Base-by-base conservation (phyloP, 2,797 vertebrate species). In the Bovichtus variegatus region DNA sequence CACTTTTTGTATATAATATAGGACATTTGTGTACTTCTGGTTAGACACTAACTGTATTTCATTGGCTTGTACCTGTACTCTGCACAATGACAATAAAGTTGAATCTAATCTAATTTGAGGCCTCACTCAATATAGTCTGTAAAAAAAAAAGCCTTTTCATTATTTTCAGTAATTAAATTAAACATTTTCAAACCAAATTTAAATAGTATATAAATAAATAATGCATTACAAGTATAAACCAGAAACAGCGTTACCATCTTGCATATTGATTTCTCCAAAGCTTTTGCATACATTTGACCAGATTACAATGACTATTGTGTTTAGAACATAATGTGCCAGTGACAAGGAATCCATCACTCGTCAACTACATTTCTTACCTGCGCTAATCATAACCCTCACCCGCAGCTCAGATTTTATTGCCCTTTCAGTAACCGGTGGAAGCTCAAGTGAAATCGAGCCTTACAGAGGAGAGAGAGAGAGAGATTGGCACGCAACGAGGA, bases 371-470 rank as follows among this genome's bases (percentile, higher is more conserved):
- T 72, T 70, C 64, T 43, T 64, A 51, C 27, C 15, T 13, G 6
- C 15, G 2, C 36, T 78, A 74, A 78, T 80, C 44, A 81, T 71
- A 81, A 60, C 71, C 60, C 15, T 43, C 5, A 13, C 76, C 40
- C 64, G 58, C 43, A 75, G 12, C 59, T 74, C 71, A 60, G 31
- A 74, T 81, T 73, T 66, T 70, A 74, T 49, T 68, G 31, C 31
- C 25, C 61, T 64, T 41, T 70, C 58, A 73, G 31, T 58, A 31
- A 63, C 41, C 3, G 9, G 51, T 29, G 25, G 51, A 57, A 55
- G 65, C 41, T 41, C 16, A 50, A 9, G 31, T 84, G 88, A 87
- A 90, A 89, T 75, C 71, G 0, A 63, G 66, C 27, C 16, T 62
- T 10, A 18, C 1, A 34, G 64, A 51, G 36, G 36, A 49, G n/a